Base-by-base conservation (phyloP, 2,888 invertebrate genomes). In the Lithophane ornitopus region DNA sequence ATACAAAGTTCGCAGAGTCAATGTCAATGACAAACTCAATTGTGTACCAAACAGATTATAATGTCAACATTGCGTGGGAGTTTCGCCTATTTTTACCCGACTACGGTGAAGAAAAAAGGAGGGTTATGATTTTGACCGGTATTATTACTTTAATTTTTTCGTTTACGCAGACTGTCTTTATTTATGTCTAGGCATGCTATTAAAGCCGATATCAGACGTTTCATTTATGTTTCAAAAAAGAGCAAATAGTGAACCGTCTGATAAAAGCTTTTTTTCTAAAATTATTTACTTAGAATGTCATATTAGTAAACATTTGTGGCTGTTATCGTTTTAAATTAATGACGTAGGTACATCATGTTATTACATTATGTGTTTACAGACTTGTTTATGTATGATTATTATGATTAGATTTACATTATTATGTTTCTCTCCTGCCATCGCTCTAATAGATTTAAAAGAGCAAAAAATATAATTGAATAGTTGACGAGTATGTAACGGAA, bases 391-490 rank as follows among this genome's bases (percentile, higher is more conserved):
- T 66, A 7, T n/a, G 44, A 52, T 78, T 65, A 71, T 39, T 28
- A 59, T 59, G 49, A 76, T 59, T 58, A 44, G 26, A 61, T 68
- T 76, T 44, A 44, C 22, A 34, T 68, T 52, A 14, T 68, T 68
- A 46, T 28, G 52, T 68, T 76, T 59, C 0, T 0, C 6, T 22
- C 12, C 11, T n/a, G 9, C 11, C 12, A 7, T 62, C 8, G 12
- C 8, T 62, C 26, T 52, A 16, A 39, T 39, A 65, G 78, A 84
- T 81, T 79, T 82, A 86, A 84, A 61, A 72, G 34, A 54, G 68
- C 76, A 81, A 81, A 78, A 78, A 49, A 58, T 41, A 16, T 46
- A 22, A 58, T 14, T n/a, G 3, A 11, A 7, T 11, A 16, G 0
- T 34, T 34, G 16, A 34, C 22, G 49, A 67, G 49, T 22, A 2